phyloP scores from a whole-genome alignment of 2,797 vertebrate genomes.

The Ambastaia sidthimunki region DNA sequence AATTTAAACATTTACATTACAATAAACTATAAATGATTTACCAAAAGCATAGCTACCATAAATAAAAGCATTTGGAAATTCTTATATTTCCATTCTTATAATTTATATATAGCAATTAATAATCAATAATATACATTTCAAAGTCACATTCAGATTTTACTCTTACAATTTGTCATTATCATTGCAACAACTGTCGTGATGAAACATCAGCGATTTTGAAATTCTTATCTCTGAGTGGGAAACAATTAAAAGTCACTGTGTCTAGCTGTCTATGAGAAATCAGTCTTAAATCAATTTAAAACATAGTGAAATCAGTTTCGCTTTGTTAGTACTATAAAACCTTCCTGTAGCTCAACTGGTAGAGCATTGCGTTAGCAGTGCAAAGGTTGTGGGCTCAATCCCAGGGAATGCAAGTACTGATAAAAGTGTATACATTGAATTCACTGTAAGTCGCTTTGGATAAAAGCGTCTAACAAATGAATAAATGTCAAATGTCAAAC shows the following conservation, averaged over 20 bases:
- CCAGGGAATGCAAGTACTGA: too few relatives aligned
- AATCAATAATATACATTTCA: not conserved
- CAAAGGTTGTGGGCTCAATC: too few relatives aligned
- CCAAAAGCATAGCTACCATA: too few relatives aligned
- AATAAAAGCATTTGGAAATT: too few relatives aligned
- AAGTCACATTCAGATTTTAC: not conserved
- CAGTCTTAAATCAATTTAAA: conserved; percentile 27
- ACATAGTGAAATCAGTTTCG: conserved; percentile 25
- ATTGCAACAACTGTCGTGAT: not conserved
- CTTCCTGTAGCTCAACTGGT: too few relatives aligned
- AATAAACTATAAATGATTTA: not conserved
- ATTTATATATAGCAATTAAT: not conserved
- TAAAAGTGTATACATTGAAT: too few relatives aligned
- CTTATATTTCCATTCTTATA: too few relatives aligned
- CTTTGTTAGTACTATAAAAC: not conserved
- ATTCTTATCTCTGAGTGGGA: conserved; percentile 29
- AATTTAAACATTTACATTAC: not conserved
- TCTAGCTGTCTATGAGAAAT: not conserved
- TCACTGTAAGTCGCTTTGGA: too few relatives aligned
- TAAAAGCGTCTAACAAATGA: too few relatives aligned
- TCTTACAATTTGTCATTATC: not conserved
- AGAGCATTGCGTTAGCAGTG: too few relatives aligned
- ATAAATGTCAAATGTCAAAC: too few relatives aligned
- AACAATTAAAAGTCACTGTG: conserved; percentile 12
- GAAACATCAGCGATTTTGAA: conserved; percentile 31